These are phyloP conservation scores for Amphimallon solstitiale DNA, from an alignment of 2,888 invertebrate species.

Conservation along the genomic window DNA sequence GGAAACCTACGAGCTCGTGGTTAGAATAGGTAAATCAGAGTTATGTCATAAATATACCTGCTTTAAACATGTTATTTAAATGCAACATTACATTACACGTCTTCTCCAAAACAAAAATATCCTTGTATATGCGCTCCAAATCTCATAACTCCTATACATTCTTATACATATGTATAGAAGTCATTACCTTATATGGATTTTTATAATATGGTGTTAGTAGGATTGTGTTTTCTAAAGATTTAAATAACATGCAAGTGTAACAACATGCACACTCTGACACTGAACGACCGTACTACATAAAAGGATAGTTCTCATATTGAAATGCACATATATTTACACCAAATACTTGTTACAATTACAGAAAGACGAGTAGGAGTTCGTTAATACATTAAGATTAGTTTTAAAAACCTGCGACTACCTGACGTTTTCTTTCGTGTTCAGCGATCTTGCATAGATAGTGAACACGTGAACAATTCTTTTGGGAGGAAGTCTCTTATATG, in stretches of 20 bases:
- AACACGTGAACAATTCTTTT: not conserved
- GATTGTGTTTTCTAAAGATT: constrained; percentile 4
- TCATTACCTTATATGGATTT: not conserved
- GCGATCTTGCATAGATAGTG: not conserved
- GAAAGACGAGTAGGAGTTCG: not conserved
- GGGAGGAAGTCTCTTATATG: constrained; percentile 16
- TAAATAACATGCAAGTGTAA: constrained; percentile 17
- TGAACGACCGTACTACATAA: not conserved
- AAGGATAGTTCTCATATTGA: not conserved
- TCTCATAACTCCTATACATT: no score
- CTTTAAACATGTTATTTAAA: no score
- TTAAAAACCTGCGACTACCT: constrained; percentile 1
- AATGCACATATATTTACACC: constrained; percentile 21
- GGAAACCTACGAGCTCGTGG: no score
- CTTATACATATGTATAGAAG: no score
- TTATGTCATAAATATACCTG: no score
- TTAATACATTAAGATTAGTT: constrained; percentile 4
- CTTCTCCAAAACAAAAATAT: no score
- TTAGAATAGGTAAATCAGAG: no score
- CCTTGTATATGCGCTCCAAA: no score
- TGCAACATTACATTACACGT: no score
- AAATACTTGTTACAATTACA: constrained; percentile 14
- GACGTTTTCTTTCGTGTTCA: constrained; percentile 6
- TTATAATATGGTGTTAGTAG: not conserved
- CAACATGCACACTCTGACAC: not conserved